These are phyloP conservation scores for Eidolon dupreanum DNA, from an alignment of 2,797 vertebrate genomes.

Conservation along the genomic window DNA sequence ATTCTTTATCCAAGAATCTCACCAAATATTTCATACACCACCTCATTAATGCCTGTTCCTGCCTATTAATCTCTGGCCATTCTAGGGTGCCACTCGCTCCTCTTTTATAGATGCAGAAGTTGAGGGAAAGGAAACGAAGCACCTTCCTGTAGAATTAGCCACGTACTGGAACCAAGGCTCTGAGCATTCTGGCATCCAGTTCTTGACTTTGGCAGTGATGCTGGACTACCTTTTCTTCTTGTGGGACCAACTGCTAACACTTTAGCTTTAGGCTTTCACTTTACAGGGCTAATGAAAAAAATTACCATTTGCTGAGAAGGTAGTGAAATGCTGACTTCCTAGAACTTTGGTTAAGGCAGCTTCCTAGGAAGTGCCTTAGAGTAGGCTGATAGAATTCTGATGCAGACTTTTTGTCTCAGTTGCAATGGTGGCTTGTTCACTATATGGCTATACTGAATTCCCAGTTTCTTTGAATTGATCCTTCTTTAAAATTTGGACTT, in stretches of 20 bases:
- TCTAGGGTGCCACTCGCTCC: background rate
- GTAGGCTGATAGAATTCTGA: constrained; percentile 28
- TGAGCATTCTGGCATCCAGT: background rate
- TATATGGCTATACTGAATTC: background rate
- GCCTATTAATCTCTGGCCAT: background rate
- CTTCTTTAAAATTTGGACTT: constrained; percentile 26
- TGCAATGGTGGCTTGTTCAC: background rate
- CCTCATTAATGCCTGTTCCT: background rate
- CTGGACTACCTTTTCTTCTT: background rate
- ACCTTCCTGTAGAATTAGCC: background rate
- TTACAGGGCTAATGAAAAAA: constrained; percentile 4
- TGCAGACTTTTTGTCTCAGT: background rate
- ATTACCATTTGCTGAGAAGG: background rate
- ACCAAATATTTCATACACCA: background rate
- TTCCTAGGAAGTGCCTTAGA: constrained; percentile 49
- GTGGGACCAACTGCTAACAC: constrained; percentile 7
- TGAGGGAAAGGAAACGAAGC: background rate
- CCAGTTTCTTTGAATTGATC: constrained; percentile 25
- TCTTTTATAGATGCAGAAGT: constrained; percentile 13
- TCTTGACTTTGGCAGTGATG: background rate
- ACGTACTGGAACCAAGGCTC: background rate
- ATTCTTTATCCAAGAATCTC: constrained; percentile 4
- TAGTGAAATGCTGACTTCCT: constrained; percentile 31
- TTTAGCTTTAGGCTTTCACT: constrained; percentile 33
- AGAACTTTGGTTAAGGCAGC: constrained; percentile 19